Evolutionary conservation across 2,113 vertebrate species (phyloP).

Genomic region (Notiomystis cincta): DNA sequence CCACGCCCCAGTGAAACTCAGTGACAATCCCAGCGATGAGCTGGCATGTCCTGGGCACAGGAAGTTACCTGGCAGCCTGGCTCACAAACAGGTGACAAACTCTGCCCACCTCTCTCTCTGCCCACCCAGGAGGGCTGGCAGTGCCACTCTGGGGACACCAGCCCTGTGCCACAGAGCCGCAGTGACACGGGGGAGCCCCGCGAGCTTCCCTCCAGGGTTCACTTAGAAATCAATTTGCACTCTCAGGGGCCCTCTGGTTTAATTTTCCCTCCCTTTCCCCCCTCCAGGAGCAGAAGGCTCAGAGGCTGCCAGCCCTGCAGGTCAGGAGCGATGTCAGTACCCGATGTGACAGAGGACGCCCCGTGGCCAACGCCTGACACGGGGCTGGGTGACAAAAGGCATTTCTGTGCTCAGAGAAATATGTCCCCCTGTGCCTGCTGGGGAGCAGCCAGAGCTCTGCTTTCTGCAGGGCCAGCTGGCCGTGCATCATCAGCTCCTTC

Average conservation of each 20-base stretch:
- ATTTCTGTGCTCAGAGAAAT: background rate
- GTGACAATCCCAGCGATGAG: background rate
- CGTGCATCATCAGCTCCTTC: background rate
- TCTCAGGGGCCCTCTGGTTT: rapidly evolving
- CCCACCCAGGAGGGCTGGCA: background rate
- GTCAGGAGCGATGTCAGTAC: background rate
- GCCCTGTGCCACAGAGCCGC: rapidly evolving
- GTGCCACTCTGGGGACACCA: background rate
- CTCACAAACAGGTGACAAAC: background rate
- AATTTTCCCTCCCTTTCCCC: background rate
- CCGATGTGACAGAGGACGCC: background rate
- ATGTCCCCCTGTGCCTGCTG: background rate
- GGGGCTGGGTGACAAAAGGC: background rate
- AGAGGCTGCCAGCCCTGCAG: background rate
- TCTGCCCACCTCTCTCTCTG: background rate
- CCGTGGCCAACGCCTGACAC: background rate
- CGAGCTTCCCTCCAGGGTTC: background rate
- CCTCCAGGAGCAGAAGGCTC: background rate
- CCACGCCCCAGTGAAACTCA: background rate
- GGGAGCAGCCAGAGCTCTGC: background rate
- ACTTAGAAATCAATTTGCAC: background rate
- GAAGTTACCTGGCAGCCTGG: background rate
- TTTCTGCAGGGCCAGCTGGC: background rate
- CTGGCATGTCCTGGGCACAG: background rate
- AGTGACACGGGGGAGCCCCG: rapidly evolving